A percentile compares a stretch with the other conserved stretches of the same genome.
These are phyloP conservation scores for Acanthococcus lagerstroemiae DNA, from an alignment of 2,888 invertebrate species.

Conservation along the genomic window DNA sequence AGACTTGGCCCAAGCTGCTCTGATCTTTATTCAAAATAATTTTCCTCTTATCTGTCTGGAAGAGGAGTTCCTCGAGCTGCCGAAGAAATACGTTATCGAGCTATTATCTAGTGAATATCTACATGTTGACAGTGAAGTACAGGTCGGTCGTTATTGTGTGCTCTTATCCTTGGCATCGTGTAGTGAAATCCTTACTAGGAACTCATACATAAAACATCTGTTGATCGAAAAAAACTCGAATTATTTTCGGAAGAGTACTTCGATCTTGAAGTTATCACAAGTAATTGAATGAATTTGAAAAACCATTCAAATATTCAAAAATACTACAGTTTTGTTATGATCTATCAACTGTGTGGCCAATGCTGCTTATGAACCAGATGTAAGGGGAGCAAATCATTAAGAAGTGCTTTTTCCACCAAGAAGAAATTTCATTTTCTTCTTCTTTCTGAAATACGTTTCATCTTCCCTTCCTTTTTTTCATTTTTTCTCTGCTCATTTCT, in stretches of 20 bases:
- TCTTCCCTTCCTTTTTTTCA: too few species aligned
- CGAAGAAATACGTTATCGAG: constrained; percentile 62
- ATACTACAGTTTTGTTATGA: background rate
- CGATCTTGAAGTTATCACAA: background rate
- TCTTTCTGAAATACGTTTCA: too few species aligned
- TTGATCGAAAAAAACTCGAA: background rate
- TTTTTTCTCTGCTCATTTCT: too few species aligned
- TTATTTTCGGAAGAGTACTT: background rate
- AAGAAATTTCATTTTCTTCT: too few species aligned
- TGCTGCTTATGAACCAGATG: too few species aligned
- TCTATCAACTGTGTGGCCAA: too few species aligned
- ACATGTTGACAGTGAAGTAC: constrained; percentile 77
- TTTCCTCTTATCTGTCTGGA: constrained; percentile 70
- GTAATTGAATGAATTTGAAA: too few species aligned
- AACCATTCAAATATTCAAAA: background rate
- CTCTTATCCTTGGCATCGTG: too few species aligned
- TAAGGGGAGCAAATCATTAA: too few species aligned
- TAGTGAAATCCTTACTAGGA: too few species aligned
- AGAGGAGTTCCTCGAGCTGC: constrained; percentile 76
- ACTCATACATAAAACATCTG: background rate
- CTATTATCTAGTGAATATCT: constrained; percentile 76
- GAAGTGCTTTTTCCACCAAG: too few species aligned
- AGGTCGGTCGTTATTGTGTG: too few species aligned
- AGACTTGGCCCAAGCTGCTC: constrained; percentile 63
- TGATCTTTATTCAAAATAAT: constrained; percentile 72